These are phyloP conservation scores for Mastomys natalensis DNA, from an alignment of 2,113 vertebrate species.

Conservation along the genomic window DNA sequence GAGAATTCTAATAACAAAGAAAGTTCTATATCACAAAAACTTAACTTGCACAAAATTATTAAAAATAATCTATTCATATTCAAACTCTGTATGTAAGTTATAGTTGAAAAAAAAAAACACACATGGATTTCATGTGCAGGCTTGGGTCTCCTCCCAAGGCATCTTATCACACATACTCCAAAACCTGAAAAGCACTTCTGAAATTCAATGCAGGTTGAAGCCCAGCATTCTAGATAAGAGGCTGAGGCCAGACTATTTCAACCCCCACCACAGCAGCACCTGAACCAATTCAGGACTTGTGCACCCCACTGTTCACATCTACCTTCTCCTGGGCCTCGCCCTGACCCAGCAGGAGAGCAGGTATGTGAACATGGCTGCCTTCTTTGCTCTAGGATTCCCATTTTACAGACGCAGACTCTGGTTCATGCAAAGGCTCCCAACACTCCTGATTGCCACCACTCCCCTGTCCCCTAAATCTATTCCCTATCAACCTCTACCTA, in stretches of 20 bases:
- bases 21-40: not conserved
- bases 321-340: not conserved
- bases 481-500: too few relatives aligned
- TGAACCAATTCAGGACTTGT: fast-evolving
- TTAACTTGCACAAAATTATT: not conserved
- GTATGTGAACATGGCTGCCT: fast-evolving
- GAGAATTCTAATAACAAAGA: not conserved
- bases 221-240: not conserved
- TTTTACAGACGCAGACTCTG: not conserved
- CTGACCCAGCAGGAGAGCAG: not conserved
- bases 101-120: not conserved
- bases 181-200: not conserved
- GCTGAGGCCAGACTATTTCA: not conserved
- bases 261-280: not conserved
- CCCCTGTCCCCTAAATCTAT: not conserved
- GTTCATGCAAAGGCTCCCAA: not conserved
- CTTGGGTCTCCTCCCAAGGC: not conserved
- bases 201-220: not conserved
- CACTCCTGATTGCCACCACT: not conserved
- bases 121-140: not conserved
- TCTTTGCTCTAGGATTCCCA: not conserved
- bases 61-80: not conserved
- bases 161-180: not conserved
- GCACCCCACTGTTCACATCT: too few relatives aligned
- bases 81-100: not conserved